These are phyloP conservation scores for Alcis repandata DNA, from an alignment of 2,888 invertebrate species.

Conservation along the genomic window DNA sequence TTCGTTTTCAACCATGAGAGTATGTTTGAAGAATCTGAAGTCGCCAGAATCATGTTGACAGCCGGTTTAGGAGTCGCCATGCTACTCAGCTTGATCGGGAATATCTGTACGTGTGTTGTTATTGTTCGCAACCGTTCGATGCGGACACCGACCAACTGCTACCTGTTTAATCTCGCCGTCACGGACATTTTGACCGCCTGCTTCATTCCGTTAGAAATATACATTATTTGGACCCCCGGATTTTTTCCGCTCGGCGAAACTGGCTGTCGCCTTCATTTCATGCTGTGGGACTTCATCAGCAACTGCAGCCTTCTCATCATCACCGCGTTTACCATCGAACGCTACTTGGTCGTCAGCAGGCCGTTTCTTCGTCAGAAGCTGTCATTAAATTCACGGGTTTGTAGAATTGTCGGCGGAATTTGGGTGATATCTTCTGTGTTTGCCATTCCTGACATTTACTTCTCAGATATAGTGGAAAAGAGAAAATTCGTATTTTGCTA, in stretches of 20 bases:
- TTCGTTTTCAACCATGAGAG: constrained; percentile 69
- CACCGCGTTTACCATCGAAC: constrained; percentile 94
- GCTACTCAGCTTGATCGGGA: constrained; percentile 90
- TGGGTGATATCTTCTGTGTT: constrained; percentile 92
- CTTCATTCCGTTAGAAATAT: constrained; percentile 92
- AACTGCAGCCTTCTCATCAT: constrained; percentile 94
- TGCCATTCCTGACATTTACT: constrained; percentile 89
- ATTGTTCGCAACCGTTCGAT: constrained; percentile 91
- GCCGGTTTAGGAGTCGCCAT: constrained; percentile 88
- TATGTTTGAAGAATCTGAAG: constrained; percentile 82
- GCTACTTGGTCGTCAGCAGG: constrained; percentile 94
- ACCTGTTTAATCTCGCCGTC: constrained; percentile 92
- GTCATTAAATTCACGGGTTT: constrained; percentile 92
- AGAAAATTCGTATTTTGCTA: constrained; percentile 74
- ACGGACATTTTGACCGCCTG: constrained; percentile 91
- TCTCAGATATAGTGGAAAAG: constrained; percentile 69
- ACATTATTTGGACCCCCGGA: constrained; percentile 91
- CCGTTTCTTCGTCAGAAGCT: constrained; percentile 93
- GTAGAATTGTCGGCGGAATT: constrained; percentile 89
- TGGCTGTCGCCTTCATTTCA: constrained; percentile 91
- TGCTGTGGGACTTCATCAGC: constrained; percentile 93
- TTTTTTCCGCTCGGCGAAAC: constrained; percentile 91
- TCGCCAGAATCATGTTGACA: constrained; percentile 83
- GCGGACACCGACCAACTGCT: constrained; percentile 94
- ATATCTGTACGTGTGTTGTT: constrained; percentile 91